Conservation (phyloP, 2,113 vertebrate genomes). For the Colaptes auratus region DNA sequence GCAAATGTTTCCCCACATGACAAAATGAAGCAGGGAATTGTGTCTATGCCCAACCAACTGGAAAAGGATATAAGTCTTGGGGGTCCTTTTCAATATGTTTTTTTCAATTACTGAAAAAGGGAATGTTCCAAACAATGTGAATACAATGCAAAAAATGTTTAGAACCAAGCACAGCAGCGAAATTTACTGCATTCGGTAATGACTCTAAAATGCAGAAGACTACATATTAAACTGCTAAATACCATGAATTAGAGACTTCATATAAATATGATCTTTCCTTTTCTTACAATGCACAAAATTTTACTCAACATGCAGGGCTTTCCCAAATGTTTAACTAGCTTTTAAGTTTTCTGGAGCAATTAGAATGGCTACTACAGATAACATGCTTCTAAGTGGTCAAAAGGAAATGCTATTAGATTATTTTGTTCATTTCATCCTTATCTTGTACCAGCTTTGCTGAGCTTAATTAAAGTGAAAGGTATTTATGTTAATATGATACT, state of each 20-base stretch:
- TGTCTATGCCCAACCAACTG: too few species aligned
- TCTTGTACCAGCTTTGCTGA: not conserved
- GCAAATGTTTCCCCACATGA: too few species aligned
- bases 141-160: not conserved
- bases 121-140: not conserved
- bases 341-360: not conserved
- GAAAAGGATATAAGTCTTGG: too few species aligned
- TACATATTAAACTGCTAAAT: not conserved
- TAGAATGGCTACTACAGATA: not conserved
- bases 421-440: constrained; percentile 6
- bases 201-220: not conserved
- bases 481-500: not conserved
- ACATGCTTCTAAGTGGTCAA: not conserved
- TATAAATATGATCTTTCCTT: not conserved
- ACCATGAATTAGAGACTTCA: not conserved
- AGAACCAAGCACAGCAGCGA: not conserved
- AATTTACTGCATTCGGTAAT: not conserved
- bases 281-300: not conserved
- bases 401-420: not conserved
- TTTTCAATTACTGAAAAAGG: not conserved
- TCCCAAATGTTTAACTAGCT: not conserved
- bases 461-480: not conserved
- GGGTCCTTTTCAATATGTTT: not conserved
- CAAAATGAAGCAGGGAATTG: too few species aligned
- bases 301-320: not conserved